Evolutionary conservation across 2,888 invertebrate genomes (phyloP).

Genomic region (Eustalomyia histrio): DNA sequence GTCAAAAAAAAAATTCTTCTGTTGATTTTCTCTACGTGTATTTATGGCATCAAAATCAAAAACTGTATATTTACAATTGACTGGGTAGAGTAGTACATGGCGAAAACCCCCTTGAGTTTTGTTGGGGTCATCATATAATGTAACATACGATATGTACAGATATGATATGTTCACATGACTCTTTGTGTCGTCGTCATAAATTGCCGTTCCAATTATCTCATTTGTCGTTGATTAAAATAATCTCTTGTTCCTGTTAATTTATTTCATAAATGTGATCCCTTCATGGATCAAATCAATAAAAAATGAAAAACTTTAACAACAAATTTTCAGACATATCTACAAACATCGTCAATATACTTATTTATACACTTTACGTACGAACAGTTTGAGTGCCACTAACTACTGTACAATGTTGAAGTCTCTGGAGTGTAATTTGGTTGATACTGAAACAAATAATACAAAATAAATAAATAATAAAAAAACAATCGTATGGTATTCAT

Average conservation of each 20-base stretch:
- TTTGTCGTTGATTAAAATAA: conserved; percentile 71
- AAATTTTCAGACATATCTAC: conserved; percentile 18
- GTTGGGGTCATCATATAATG: conserved; percentile 54
- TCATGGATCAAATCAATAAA: conserved; percentile 66
- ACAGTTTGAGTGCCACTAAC: neutral
- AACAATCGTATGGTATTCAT: conserved; percentile 52
- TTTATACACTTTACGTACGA: neutral
- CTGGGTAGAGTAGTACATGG: neutral
- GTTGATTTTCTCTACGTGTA: conserved; percentile 8
- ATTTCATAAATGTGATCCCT: conserved; percentile 67
- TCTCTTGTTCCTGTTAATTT: conserved; percentile 66
- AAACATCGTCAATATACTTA: conserved; percentile 39
- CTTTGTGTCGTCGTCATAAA: conserved; percentile 69
- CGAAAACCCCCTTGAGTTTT: conserved; percentile 42
- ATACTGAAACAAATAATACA: conserved; percentile 25
- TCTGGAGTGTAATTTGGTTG: conserved; percentile 57
- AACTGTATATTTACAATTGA: conserved; percentile 3
- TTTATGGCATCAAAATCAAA: neutral
- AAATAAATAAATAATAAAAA: conserved; percentile 44
- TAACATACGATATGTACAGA: conserved; percentile 2
- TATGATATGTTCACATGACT: conserved; percentile 24
- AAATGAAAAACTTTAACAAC: conserved; percentile 36
- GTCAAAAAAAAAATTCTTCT: too few species aligned
- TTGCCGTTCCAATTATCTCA: conserved; percentile 75
- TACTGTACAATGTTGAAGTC: conserved; percentile 37